Base-by-base conservation (phyloP, 1,140 invertebrate species). In the Antheraea mylitta region DNA sequence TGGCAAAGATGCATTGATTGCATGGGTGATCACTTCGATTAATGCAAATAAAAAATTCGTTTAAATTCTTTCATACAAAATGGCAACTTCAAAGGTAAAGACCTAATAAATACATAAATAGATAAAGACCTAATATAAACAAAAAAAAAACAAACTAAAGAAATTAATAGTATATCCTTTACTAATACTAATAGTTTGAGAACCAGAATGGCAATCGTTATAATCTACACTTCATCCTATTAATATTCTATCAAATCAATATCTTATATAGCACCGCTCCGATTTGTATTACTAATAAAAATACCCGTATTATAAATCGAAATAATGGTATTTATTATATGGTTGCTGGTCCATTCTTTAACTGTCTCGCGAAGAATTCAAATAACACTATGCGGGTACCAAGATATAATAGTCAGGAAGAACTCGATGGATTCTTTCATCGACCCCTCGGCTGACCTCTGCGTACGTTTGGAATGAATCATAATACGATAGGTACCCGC, bases 371-470 rank as follows among this genome's bases (percentile, higher is more conserved):
- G 18, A 63, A 37, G 61, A 63, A 63, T 63, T 63, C 61, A 22
- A 63, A 63, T 63, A 37, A 63, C 37, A 63, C 37, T 37, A 63
- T 63, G 61, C 37, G 61, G 45, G 61, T 63, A 63, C 11, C 13
- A 37, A 37, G 3, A 42, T 37, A 30, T 37, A 37, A 63, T 37
- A n/a, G 22, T 16, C 45, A 53, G 13, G 30, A 36, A 16, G 61
- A 37, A 16, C 42, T 19, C 30, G 63, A 38, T 45, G 63, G 36
- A 64, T 64, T 64, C 63, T 36, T 38, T 16, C 38, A 16, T n/a
- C 63, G 63, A 64, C 63, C 63, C 22, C 22, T 64, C 63, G 38
- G 11, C 38, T 64, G 63, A 64, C 63, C 63, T 64, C 18, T 19
- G 18, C 59, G 63, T 10, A 19, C 19, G n/a, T 36, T 36, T 18